phyloP scores from a whole-genome alignment of 2,797 vertebrate species.

The Ibycter americanus region DNA sequence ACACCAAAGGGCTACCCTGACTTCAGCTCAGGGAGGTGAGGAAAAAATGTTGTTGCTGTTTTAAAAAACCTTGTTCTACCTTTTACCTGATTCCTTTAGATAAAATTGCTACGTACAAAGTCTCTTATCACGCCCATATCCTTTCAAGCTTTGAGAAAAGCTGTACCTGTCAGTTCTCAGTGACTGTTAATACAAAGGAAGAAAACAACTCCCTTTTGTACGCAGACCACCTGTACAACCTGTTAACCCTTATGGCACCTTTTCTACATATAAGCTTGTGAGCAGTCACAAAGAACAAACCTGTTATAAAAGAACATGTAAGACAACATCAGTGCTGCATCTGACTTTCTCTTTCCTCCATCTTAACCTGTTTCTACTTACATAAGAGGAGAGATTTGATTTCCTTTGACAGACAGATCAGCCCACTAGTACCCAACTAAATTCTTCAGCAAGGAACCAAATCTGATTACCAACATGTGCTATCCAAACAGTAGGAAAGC shows the following conservation, averaged over 20 bases:
- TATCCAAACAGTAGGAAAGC: neutral
- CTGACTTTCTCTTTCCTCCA: neutral
- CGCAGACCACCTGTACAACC: neutral
- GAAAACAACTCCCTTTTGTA: neutral
- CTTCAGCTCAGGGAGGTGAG: neutral
- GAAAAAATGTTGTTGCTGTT: neutral
- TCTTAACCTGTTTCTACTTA: neutral
- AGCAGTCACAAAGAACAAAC: neutral
- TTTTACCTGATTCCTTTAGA: neutral
- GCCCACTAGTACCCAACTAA: neutral
- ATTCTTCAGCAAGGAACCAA: neutral
- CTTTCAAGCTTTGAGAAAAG: neutral
- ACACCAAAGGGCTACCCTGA: neutral
- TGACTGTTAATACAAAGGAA: neutral
- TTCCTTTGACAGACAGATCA: neutral
- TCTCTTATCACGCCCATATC: rapidly evolving
- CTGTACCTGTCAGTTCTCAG: neutral
- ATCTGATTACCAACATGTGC: neutral
- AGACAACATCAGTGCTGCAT: neutral
- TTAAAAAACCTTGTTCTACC: neutral
- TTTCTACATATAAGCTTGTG: neutral
- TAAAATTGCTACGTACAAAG: neutral
- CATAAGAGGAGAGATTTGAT: neutral
- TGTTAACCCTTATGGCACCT: neutral
- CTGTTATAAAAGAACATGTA: neutral